These are phyloP conservation scores for Erythrolamprus reginae DNA, from an alignment of 2,113 vertebrate genomes.

Conservation along the genomic window DNA sequence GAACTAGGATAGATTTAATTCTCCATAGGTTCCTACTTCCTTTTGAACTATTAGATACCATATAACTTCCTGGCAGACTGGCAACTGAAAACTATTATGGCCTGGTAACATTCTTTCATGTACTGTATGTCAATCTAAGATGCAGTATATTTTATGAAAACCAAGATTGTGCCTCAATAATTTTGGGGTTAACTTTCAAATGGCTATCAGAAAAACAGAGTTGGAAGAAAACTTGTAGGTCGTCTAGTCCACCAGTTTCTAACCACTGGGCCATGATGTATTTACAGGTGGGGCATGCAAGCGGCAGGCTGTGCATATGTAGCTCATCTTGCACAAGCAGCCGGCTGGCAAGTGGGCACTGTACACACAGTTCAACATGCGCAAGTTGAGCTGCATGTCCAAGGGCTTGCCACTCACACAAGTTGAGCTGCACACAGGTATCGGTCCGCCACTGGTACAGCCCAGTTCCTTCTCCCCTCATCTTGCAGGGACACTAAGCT, in stretches of 20 bases:
- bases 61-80: background rate
- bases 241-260: background rate
- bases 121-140: background rate
- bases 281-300: background rate
- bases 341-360: no score
- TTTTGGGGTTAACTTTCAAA: background rate
- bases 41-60: background rate
- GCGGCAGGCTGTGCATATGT: background rate
- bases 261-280: background rate
- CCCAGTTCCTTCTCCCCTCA: background rate
- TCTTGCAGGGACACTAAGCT: background rate
- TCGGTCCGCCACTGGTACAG: background rate
- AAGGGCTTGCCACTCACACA: accelerated
- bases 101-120: background rate
- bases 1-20: background rate
- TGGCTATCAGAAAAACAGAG: background rate
- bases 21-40: background rate
- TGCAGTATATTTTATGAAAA: background rate
- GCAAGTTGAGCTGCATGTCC: background rate
- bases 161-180: background rate
- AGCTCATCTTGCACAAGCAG: background rate
- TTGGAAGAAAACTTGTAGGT: background rate
- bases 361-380: background rate
- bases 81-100: background rate
- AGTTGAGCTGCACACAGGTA: accelerated